Evolutionary conservation across 2,888 invertebrate genomes (phyloP), one percentile per base, ranked within the genome.

Genomic region (Caenorhabditis virilis): DNA sequence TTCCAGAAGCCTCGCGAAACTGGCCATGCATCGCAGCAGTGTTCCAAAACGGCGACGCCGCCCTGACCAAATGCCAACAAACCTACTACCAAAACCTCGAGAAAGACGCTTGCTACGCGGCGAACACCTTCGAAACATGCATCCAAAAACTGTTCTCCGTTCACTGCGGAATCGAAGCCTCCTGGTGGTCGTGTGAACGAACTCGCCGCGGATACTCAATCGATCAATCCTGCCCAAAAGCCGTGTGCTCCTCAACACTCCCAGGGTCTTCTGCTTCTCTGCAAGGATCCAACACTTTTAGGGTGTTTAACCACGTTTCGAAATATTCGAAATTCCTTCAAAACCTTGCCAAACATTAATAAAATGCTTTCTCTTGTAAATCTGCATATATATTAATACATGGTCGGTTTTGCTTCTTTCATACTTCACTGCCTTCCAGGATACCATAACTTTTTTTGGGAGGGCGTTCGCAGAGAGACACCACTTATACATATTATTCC

Each of bases 181-280:
- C 70, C 1, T 70, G 70, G 70, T 70, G 70, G 70, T 38, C 51
- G 9, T 70, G 70, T 38, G 70, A 70, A 23, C 18, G 70, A 22
- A 62, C 62, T 11, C 58, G 69, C n/a, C 57, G 61, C 2, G 65
- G 62, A n/a, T 22, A 49, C 13, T 55, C 46, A 11, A 42, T 69
- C 15, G 56, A 69, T 27, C 42, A 59, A n/a, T 46, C 47, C 11
- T 69, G 69, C n/a, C 69, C 69, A n/a, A 35, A 20, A 6, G 56
- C 55, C 26, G 38, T 22, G 18, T 69, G 69, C 30, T 9, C 6
- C 13, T 30, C 13, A 9, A 13, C 6, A 30, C n/a, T n/a, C n/a
- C n/a, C n/a, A n/a, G n/a, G n/a, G n/a, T n/a, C n/a, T n/a, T n/a
- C n/a, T n/a, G n/a, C n/a, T n/a, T n/a, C n/a, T n/a, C n/a, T n/a